Evolutionary conservation across 2,113 vertebrate genomes (phyloP), one percentile per base, ranked within the genome.

Genomic region (Vimba vimba): DNA sequence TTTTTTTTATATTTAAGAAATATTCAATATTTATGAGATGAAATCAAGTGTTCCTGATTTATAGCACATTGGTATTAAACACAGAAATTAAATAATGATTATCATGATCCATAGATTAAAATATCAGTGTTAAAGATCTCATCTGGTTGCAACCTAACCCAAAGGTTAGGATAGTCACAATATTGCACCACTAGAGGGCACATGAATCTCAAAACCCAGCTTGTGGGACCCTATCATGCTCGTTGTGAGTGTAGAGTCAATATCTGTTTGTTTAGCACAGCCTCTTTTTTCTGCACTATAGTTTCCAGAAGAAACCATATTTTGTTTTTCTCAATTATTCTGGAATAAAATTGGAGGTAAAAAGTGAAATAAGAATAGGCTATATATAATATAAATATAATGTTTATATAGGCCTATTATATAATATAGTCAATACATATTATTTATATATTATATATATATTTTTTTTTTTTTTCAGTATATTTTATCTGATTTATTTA

Each of bases 101-200:
- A 66, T 30, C 2, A 30, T 33, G 15, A 68, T 23, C 21, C 27
- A 68, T 4, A 19, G 64, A 68, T 33, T 33, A 33, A 6, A 36
- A 36, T 36, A 21, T 17, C 30, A 69, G 2, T 19, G 30, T 69
- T 17, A 21, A 36, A 69, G 1, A 8, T 15, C 25, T 23, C 9
- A 12, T 39, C 68, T 71, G 8, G 1, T 23, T 39, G 19, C 33
- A 71, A 23, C 3, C 33, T 11, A 39, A 23, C 33, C 33, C 19
- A 23, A 39, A 39, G 39, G 33, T 71, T 69, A 39, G 0, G 33
- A 69, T 39, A 43, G 43, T 4, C 33, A 39, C 68, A 11, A 23
- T 71, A 23, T 69, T 71, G 19, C 19, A 71, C 68, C 68, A 71
- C 68, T 71, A 71, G 68, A 71, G 68, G 36, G 68, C 68, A 71